Evolutionary conservation across 2,888 invertebrate species (phyloP).

Genomic region (Encarsia formosa): DNA sequence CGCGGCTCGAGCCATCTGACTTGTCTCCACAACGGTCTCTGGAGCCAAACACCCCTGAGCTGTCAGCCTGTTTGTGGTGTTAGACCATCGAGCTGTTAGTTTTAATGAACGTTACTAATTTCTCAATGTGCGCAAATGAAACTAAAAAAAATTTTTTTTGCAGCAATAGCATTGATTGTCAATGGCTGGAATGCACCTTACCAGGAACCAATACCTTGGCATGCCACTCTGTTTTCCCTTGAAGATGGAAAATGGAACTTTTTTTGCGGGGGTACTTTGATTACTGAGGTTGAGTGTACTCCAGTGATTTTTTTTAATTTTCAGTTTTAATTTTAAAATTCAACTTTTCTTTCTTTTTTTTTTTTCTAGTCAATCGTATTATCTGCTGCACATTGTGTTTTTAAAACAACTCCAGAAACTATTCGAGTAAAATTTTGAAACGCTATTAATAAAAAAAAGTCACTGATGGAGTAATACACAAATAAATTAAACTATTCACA

Average conservation of each 20-base stretch:
- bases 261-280: constrained; percentile 58
- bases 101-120: background rate
- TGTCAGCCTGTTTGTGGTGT: constrained; percentile 46
- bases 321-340: too few relatives aligned
- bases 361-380: too few relatives aligned
- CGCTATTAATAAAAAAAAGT: background rate
- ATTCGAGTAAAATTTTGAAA: constrained; percentile 31
- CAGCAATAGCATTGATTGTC: constrained; percentile 44
- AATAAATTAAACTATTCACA: constrained; percentile 4
- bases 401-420: constrained; percentile 42
- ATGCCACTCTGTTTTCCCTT: constrained; percentile 55
- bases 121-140: background rate
- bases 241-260: constrained; percentile 50
- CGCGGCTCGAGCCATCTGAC: constrained; percentile 35
- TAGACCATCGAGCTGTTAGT: constrained; percentile 12
- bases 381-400: constrained; percentile 53
- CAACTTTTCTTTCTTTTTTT: too few relatives aligned
- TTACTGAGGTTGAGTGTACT: too few relatives aligned
- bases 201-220: constrained; percentile 56
- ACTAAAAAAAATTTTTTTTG: too few relatives aligned
- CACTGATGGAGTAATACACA: background rate
- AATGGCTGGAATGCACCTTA: constrained; percentile 45
- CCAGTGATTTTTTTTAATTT: too few relatives aligned
- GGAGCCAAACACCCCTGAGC: constrained; percentile 46
- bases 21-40: constrained; percentile 50